Evolutionary conservation across 1,140 invertebrate genomes (phyloP).

Genomic region (Luehdorfia chinensis): DNA sequence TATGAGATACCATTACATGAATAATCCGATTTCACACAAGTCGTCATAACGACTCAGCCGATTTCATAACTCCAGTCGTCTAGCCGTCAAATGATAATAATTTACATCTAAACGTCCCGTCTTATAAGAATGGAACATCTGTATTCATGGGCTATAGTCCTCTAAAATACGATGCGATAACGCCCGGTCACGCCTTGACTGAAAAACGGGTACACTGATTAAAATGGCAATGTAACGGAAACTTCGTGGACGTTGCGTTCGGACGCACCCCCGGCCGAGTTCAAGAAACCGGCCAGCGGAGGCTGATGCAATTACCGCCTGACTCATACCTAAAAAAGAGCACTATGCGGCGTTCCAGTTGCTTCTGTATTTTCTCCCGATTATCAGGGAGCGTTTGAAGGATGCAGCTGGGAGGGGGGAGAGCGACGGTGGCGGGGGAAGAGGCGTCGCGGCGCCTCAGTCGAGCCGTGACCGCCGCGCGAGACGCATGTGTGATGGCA

Average conservation of each 20-base stretch:
- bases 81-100: slow-evolving; percentile 34
- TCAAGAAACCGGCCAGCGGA: too few species aligned
- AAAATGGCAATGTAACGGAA: slow-evolving; percentile 30
- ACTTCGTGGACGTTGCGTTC: too few species aligned
- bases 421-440: slow-evolving; percentile 18
- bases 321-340: slow-evolving; percentile 68
- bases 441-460: slow-evolving; percentile 52
- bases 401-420: slow-evolving; percentile 52
- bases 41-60: slow-evolving; percentile 22
- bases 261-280: too few species aligned
- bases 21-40: slow-evolving; percentile 16
- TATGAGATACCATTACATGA: slow-evolving; percentile 5
- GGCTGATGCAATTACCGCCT: slow-evolving; percentile 61
- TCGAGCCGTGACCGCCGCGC: slow-evolving; percentile 43
- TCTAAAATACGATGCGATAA: slow-evolving; percentile 33
- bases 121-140: slow-evolving; percentile 36
- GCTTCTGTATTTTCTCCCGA: slow-evolving; percentile 71
- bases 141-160: slow-evolving; percentile 40
- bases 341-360: slow-evolving; percentile 66
- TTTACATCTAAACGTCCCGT: slow-evolving; percentile 36
- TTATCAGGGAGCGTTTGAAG: slow-evolving; percentile 70
- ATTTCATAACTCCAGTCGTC: slow-evolving; percentile 24
- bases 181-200: slow-evolving; percentile 12
- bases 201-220: slow-evolving; percentile 21
- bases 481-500: slow-evolving; percentile 39